Evolutionary conservation across 1,140 invertebrate species (phyloP).

Genomic region (Aphelenchoides fujianensis): DNA sequence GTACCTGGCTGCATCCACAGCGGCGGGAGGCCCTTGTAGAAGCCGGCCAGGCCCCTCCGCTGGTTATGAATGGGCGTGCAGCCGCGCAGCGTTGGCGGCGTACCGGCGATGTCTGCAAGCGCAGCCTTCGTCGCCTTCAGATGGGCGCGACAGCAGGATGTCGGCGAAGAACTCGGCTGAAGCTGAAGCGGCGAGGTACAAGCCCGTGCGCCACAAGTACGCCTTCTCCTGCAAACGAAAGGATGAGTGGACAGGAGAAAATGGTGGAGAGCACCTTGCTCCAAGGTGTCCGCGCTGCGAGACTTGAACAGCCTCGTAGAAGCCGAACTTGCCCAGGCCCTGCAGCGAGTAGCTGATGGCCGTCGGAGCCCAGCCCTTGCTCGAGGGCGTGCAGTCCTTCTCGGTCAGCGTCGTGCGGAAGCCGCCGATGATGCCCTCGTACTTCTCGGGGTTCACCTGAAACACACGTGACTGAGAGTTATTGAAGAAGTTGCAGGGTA

Average conservation of each 20-base stretch:
- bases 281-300: conserved; percentile 77
- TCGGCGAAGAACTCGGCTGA: conserved; percentile 99
- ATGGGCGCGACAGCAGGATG: conserved; percentile 93
- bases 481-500: too few relatives aligned
- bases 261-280: too few relatives aligned
- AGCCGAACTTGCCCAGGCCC: conserved; percentile 68
- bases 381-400: conserved; percentile 81
- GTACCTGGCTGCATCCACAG: too few relatives aligned
- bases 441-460: conserved; percentile 77
- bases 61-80: conserved; percentile 78
- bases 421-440: conserved; percentile 83
- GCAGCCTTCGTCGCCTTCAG: conserved; percentile 94
- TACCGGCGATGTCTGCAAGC: conserved; percentile 96
- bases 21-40: conserved; percentile 64
- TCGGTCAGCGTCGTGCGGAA: conserved; percentile 78
- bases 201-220: conserved; percentile 83
- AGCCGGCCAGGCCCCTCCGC: conserved; percentile 67
- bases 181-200: conserved; percentile 91
- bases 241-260: too few relatives aligned
- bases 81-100: conserved; percentile 80
- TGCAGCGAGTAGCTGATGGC: conserved; percentile 95
- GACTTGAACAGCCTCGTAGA: conserved; percentile 85
- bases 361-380: conserved; percentile 96
- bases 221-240: conserved; percentile 76
- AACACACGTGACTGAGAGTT: neutral